Base-by-base conservation (phyloP, 2,888 invertebrate species). In the Aproaerema taeniolella region DNA sequence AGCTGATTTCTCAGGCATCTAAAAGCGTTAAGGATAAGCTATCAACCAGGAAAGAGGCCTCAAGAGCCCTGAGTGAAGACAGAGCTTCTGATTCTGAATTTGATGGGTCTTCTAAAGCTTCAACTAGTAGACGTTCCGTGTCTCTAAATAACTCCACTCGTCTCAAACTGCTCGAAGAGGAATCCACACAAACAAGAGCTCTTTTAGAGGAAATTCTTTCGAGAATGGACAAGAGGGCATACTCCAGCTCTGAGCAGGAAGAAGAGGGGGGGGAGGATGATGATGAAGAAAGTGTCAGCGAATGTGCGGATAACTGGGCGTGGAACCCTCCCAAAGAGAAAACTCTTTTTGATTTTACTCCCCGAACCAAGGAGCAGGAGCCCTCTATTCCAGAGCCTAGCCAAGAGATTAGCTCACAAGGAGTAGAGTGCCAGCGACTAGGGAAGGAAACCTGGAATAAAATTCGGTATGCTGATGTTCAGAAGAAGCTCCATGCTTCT, bases 361-460 rank as follows among this genome's bases (percentile, higher is more conserved):
- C 44, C 15, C 33, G 26, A 30, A 50, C 50, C 2, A 43, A 44
- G 30, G 39, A 50, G 13, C 46, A 44, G n/a, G 46, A 50, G 15
- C 49, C 46, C n/a, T 2, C 33, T 2, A 43, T 46, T 13, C 39
- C 45, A 12, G 33, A 44, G 2, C 45, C 49, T 2, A 37, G 40
- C 24, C 29, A 42, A 8, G 41, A 37, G 11, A 38, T 38, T 6
- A 31, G 14, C 10, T 13, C 12, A 9, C 38, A 38, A 10, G 38
- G 38, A 8, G 31, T 24, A 9, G 14, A 30, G n/a, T 38, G 38
- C 10, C 28, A 28, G 10, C 30, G 38, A 1, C n/a, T 38, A 20
- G 38, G 38, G 9, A 7, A 25, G 5, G n/a, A 3, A n/a, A n/a
- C 25, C 5, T 38, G 31, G 28, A 46, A 39, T n/a, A 34, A 31